Conservation (phyloP, 2,797 vertebrate species). For the Anguilla anguilla region DNA sequence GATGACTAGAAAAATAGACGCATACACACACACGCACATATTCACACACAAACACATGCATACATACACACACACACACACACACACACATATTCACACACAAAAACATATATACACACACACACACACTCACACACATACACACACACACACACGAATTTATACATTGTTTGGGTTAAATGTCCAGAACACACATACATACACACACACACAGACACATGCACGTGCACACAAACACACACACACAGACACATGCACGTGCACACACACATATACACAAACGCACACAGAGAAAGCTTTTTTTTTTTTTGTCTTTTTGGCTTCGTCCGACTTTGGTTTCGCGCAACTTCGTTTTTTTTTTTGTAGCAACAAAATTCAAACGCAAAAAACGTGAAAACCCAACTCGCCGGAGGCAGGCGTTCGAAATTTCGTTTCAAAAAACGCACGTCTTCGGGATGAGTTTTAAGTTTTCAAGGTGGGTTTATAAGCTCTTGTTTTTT, state of each 20-base stretch:
- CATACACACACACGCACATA: background rate
- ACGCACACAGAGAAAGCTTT: too few species aligned
- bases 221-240: too few species aligned
- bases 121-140: too few species aligned
- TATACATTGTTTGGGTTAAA: too few species aligned
- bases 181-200: too few species aligned
- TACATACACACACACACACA: background rate
- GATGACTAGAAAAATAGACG: background rate
- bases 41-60: background rate
- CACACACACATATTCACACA: background rate
- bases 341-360: background rate
- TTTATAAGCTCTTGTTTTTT: conserved; percentile 13
- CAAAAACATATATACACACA: background rate
- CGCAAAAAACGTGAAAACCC: too few species aligned
- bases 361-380: background rate
- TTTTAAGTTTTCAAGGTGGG: too few species aligned
- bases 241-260: too few species aligned
- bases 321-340: background rate
- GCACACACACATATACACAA: too few species aligned
- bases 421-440: background rate
- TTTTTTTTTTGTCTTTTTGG: background rate
- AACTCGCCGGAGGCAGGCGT: background rate
- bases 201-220: too few species aligned
- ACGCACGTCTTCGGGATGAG: background rate
- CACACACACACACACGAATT: background rate